Conservation (phyloP, 2,113 vertebrate genomes). For the Lota lota region DNA sequence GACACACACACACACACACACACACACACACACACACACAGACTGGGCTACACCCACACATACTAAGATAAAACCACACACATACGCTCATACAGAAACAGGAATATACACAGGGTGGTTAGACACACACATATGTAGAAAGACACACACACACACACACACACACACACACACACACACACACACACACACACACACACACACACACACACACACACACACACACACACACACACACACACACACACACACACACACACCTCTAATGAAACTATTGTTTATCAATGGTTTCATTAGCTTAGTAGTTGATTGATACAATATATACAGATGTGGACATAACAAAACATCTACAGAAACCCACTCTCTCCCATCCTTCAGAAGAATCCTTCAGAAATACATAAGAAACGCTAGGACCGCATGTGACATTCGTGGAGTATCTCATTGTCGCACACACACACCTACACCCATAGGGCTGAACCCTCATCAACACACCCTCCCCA, state of each 20-base stretch:
- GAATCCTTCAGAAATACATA: too few relatives aligned
- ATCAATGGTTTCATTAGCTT: too few relatives aligned
- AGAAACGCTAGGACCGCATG: too few relatives aligned
- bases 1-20: constrained; percentile 13
- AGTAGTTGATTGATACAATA: too few relatives aligned
- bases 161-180: not conserved
- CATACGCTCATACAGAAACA: not conserved
- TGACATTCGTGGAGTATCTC: too few relatives aligned
- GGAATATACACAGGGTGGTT: too few relatives aligned
- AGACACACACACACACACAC: constrained; percentile 4
- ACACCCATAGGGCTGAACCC: too few relatives aligned
- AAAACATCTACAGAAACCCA: too few relatives aligned
- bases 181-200: not conserved
- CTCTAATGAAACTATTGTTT: constrained; percentile 33
- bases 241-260: not conserved
- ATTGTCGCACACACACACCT: too few relatives aligned
- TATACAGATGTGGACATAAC: too few relatives aligned
- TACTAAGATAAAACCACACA: not conserved
- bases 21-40: not conserved
- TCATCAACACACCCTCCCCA: too few relatives aligned
- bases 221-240: not conserved
- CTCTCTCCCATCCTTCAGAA: too few relatives aligned
- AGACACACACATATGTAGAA: not conserved
- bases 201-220: not conserved
- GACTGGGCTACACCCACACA: not conserved